phyloP scores from a whole-genome alignment of 2,797 vertebrate genomes.

The Propithecus perrieri region DNA sequence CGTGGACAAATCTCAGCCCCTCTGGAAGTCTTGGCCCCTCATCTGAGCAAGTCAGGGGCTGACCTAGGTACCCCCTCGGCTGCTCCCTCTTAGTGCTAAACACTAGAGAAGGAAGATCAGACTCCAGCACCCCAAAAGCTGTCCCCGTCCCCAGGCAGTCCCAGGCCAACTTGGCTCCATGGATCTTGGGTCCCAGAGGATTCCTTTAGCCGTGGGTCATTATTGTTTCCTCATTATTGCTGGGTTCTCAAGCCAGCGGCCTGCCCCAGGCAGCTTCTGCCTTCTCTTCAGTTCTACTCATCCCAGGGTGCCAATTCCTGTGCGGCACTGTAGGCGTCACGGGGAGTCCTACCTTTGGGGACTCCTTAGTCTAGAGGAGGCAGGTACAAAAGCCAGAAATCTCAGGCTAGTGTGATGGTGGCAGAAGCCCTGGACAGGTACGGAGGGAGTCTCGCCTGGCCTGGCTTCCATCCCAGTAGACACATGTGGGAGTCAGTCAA shows the following conservation, averaged over 20 bases:
- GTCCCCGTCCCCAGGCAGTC: background rate
- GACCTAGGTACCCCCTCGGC: background rate
- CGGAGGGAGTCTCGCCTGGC: background rate
- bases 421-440: background rate
- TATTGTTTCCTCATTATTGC: background rate
- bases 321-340: background rate
- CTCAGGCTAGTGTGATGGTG: background rate
- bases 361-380: background rate
- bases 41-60: background rate
- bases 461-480: background rate
- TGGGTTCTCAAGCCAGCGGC: background rate
- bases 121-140: background rate
- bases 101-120: background rate
- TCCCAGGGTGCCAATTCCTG: background rate
- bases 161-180: background rate
- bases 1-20: background rate
- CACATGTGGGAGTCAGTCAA: background rate
- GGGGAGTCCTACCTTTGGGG: background rate
- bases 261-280: background rate
- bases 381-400: background rate
- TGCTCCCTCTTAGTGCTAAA: background rate
- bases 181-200: background rate
- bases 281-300: background rate
- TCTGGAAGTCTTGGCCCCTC: background rate
- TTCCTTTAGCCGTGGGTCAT: background rate